Base-by-base conservation (phyloP, 2,888 invertebrate species). In the Pardosa pseudoannulata region DNA sequence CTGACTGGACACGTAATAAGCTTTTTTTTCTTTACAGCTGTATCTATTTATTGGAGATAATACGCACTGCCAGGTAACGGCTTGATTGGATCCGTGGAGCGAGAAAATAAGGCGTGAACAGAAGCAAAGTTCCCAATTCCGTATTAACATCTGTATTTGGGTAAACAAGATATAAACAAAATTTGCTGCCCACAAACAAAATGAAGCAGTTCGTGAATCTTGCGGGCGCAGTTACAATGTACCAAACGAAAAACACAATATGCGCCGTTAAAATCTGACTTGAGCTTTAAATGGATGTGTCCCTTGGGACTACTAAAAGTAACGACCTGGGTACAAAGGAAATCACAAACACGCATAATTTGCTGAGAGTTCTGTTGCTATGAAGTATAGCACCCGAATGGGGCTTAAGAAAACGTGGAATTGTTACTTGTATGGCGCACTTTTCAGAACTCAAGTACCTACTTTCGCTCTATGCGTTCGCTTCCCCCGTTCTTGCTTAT, bases 261-360 rank as follows among this genome's bases (percentile, higher is more conserved):
- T 80, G 80, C 73, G 28, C 80, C 80, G 80, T 74, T 80, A 67
- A n/a, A 73, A 74, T 80, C 81, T 68, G 74, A 74, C 81, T 81
- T 65, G 56, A 74, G 39, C 56, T 74, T 71, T 71, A 46, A 82
- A 82, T 76, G 71, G 62, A 82, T 76, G 75, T 23, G 39, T 71
- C 82, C 19, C 70, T 62, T 16, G 76, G 71, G 82, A 65, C 41
- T 46, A 64, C 75, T 82, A 82, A 82, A 82, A 82, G 75, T 82
- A 76, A 75, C 70, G 82, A 70, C 70, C 50, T 31, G 39, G 70
- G 31, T 46, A 71, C 56, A 73, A 82, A 64, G 71, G 64, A 82
- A 82, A 71, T 82, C 74, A 81, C 68, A 76, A 70, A 32, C 41
- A 56, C 75, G 71, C 82, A 76, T 82, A 71, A 82, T 82, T 71